phyloP scores from a whole-genome alignment of 2,113 vertebrate species.

The Psittacus erithacus region DNA sequence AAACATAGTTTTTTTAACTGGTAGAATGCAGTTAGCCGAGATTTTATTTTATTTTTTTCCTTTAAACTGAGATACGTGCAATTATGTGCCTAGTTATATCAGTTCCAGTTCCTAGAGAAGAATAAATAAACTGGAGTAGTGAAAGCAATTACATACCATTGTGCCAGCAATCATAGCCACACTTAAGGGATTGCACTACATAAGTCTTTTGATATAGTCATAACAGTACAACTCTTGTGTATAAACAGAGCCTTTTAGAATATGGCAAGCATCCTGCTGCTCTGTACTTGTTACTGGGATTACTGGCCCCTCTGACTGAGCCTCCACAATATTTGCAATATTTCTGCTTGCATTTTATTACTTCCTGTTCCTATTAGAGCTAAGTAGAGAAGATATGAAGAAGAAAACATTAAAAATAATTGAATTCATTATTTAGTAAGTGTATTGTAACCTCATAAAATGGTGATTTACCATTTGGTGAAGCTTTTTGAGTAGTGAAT shows the following conservation, averaged over 20 bases:
- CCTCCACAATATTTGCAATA: neutral
- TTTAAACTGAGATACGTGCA: neutral
- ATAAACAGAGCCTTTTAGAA: neutral
- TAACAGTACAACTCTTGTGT: neutral
- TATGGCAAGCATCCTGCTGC: neutral
- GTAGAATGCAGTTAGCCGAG: neutral
- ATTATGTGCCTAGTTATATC: neutral
- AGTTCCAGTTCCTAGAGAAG: neutral
- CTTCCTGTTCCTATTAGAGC: neutral
- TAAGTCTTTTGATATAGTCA: neutral
- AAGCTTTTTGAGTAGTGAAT: neutral
- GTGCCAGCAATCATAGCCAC: neutral
- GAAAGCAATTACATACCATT: neutral
- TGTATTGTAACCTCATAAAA: neutral
- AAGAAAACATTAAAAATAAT: neutral
- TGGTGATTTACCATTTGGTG: neutral
- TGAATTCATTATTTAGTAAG: neutral
- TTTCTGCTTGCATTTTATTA: neutral
- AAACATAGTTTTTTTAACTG: neutral
- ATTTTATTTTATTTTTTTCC: neutral
- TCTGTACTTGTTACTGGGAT: neutral
- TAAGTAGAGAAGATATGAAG: neutral
- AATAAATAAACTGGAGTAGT: neutral
- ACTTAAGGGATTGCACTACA: neutral
- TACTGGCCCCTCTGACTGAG: neutral